Conservation (phyloP, 2,113 vertebrate species). For the Notechis scutatus region DNA sequence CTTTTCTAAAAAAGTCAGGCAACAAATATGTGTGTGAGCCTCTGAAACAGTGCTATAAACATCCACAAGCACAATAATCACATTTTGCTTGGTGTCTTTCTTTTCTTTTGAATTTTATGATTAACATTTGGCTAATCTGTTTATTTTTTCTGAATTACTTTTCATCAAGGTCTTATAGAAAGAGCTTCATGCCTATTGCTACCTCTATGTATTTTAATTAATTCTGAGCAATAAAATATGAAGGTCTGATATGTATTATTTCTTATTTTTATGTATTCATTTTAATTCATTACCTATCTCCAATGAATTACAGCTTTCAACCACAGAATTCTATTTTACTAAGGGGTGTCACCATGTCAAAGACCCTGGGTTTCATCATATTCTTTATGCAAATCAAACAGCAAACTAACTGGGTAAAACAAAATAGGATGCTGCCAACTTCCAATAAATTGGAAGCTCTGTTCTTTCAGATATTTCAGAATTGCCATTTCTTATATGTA, state of each 20-base stretch:
- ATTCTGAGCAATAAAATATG: rapidly evolving
- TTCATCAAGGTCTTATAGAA: not conserved
- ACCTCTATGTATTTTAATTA: not conserved
- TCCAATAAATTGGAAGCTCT: not conserved
- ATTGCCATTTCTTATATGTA: not conserved
- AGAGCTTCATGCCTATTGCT: not conserved
- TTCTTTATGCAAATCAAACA: not conserved
- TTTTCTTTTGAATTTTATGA: conserved; percentile 31
- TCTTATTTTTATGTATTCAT: not conserved
- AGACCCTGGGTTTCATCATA: not conserved
- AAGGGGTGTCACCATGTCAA: not conserved
- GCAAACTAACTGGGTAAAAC: not conserved
- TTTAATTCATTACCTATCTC: not conserved
- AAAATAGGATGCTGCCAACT: not conserved
- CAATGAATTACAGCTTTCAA: not conserved
- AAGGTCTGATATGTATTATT: not conserved
- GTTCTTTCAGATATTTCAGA: no score
- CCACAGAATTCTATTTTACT: not conserved
- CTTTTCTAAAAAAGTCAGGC: conserved; percentile 61
- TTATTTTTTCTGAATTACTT: not conserved
- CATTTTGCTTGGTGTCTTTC: conserved; percentile 1
- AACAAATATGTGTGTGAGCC: conserved; percentile 45
- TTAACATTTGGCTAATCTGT: conserved; percentile 14
- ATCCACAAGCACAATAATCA: conserved; percentile 36
- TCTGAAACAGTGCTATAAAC: conserved; percentile 31